A percentile compares a stretch with the other conserved stretches of the same genome.
Conservation (phyloP, 2,113 vertebrate species). For the Gobius niger region DNA sequence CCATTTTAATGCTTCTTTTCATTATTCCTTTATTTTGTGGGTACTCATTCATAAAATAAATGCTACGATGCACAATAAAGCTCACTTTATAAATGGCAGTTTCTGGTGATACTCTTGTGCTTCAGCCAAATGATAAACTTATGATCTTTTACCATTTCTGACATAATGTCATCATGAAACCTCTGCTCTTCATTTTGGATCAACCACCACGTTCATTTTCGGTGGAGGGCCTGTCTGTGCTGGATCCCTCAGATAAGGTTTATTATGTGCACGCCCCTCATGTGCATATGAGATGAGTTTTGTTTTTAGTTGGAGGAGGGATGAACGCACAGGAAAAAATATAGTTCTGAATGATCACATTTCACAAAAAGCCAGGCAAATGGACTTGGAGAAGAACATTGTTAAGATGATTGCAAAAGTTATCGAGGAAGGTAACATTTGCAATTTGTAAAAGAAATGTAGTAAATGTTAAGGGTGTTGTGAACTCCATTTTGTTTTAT, state of each 20-base stretch:
- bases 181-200: neutral
- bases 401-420: constrained; percentile 73
- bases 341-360: constrained; percentile 6
- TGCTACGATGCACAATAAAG: too few relatives aligned
- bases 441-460: neutral
- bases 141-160: neutral
- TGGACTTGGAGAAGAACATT: constrained; percentile 71
- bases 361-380: constrained; percentile 31
- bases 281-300: constrained; percentile 58
- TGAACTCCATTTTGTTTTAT: neutral
- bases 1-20: neutral
- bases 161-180: neutral
- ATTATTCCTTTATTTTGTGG: neutral
- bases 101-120: too few relatives aligned
- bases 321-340: constrained; percentile 14
- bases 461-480: neutral
- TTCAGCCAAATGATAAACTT: too few relatives aligned
- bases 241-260: constrained; percentile 75
- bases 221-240: constrained; percentile 43
- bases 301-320: constrained; percentile 12
- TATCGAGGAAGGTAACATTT: constrained; percentile 76
- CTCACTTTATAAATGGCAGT: too few relatives aligned
- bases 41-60: neutral
- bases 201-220: constrained; percentile 12
- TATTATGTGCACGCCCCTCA: constrained; percentile 52